A percentile compares a stretch with the other conserved stretches of the same genome.
Conservation (phyloP, 2,888 invertebrate species). For the Drosophila diplacantha region DNA sequence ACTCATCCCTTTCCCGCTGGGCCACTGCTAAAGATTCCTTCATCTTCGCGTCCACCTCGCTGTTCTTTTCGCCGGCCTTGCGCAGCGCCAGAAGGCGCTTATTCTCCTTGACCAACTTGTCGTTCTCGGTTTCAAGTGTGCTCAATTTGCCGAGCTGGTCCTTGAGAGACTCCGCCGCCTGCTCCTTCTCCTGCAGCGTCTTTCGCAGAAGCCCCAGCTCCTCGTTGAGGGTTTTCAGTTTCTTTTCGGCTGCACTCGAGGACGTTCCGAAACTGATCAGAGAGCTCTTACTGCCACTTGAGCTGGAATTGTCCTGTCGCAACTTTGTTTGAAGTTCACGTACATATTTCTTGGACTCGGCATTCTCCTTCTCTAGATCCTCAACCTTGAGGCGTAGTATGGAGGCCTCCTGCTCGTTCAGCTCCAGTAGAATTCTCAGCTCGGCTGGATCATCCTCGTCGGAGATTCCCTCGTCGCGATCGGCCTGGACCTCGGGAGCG, state of each 20-base stretch:
- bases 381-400: conserved; percentile 90
- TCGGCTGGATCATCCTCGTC: conserved; percentile 91
- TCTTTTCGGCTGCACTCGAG: conserved; percentile 68
- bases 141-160: conserved; percentile 84
- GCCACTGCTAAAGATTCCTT: conserved; percentile 80
- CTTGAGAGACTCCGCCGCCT: conserved; percentile 87
- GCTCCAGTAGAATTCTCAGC: conserved; percentile 89
- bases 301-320: conserved; percentile 48
- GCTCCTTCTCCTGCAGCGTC: conserved; percentile 89
- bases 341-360: conserved; percentile 85
- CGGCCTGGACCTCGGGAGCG: conserved; percentile 83
- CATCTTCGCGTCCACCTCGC: conserved; percentile 79
- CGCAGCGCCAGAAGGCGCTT: conserved; percentile 81
- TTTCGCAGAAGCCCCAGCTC: conserved; percentile 86
- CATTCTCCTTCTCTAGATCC: conserved; percentile 88
- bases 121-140: conserved; percentile 86
- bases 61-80: conserved; percentile 73
- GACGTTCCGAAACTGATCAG: conserved; percentile 52
- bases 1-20: conserved; percentile 83
- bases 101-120: conserved; percentile 85
- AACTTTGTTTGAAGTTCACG: conserved; percentile 88
- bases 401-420: conserved; percentile 93
- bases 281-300: conserved; percentile 53
- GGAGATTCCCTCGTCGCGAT: conserved; percentile 86
- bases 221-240: conserved; percentile 82